Conservation (phyloP, 2,113 vertebrate species). For the Eira barbara region DNA sequence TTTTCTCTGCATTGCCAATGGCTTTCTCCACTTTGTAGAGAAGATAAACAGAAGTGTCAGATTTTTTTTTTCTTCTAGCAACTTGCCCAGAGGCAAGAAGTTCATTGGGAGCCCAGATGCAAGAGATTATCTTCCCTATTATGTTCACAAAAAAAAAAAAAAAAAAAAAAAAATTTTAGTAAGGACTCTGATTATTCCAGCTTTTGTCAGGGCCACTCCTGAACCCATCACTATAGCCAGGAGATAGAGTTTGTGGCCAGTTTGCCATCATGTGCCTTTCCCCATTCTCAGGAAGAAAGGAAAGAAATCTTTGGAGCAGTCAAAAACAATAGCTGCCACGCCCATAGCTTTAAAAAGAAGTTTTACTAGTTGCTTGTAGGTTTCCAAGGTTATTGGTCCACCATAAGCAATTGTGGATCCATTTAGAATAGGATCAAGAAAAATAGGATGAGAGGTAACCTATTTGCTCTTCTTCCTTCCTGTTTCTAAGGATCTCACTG, state of each 20-base stretch:
- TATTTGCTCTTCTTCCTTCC: background rate
- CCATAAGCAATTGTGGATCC: background rate
- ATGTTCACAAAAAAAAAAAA: background rate
- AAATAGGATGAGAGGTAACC: background rate
- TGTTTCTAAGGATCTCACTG: background rate
- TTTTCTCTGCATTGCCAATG: background rate
- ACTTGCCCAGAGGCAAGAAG: background rate
- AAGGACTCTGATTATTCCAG: background rate
- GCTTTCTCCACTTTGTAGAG: background rate
- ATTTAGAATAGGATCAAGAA: background rate
- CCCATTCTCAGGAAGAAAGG: background rate
- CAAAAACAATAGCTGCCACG: background rate
- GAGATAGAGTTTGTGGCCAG: background rate
- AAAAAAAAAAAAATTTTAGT: too few relatives aligned
- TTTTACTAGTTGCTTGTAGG: background rate
- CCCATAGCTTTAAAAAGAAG: background rate
- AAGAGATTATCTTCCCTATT: background rate
- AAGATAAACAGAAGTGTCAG: background rate
- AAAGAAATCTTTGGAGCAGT: background rate
- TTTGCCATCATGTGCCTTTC: too few relatives aligned
- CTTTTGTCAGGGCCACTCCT: background rate
- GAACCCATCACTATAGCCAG: background rate
- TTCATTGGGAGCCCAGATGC: background rate
- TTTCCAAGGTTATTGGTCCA: background rate
- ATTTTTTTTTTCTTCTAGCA: background rate